Base-by-base conservation (phyloP, 2,797 vertebrate genomes). In the Pseudochaenichthys georgianus region DNA sequence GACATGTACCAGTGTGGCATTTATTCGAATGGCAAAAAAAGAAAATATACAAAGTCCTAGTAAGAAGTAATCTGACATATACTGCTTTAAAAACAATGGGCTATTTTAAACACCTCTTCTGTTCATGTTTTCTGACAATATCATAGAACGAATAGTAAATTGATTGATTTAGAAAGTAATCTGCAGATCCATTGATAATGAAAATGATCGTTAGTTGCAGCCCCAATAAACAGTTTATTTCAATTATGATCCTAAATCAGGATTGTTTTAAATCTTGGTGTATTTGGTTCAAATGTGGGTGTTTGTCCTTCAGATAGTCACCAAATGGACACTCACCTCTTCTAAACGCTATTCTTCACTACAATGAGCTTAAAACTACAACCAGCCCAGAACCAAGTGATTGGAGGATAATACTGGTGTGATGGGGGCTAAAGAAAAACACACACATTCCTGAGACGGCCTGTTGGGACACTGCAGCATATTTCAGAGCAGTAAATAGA, bases 361-460 rank as follows among this genome's bases (percentile, higher is more conserved):
- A 82, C 57, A 87, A 75, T 73, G 60, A 85, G 62, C 67, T 76
- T 87, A 72, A 53, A 81, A 63, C 52, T 54, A 73, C 74, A 84
- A 76, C 63, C 51, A 68, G 52, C 64, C 53, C 51, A 74, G 59
- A 55, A 73, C 8, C 46, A 66, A 65, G 72, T 67, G 69, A 83
- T 68, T 78, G 50, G 50, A 76, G 69, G 78, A 71, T 75, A 76
- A 76, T 54, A 58, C 50, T 62, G 74, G 17, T 70, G 59, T 59
- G 47, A 88, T 81, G 55, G 64, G 82, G 87, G 72, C 75, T 67
- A 62, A 77, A 78, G 62, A 62, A 73, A 83, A 90, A 84, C 61
- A 82, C 48, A 58, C 15, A 77, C 80, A 87, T 85, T 88, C 82
- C 47, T 71, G 48, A 70, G 48, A 60, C 52, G 61, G 73, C 73